phyloP scores from a whole-genome alignment of 2,797 vertebrate genomes.

The Cacajao melanocephalus region DNA sequence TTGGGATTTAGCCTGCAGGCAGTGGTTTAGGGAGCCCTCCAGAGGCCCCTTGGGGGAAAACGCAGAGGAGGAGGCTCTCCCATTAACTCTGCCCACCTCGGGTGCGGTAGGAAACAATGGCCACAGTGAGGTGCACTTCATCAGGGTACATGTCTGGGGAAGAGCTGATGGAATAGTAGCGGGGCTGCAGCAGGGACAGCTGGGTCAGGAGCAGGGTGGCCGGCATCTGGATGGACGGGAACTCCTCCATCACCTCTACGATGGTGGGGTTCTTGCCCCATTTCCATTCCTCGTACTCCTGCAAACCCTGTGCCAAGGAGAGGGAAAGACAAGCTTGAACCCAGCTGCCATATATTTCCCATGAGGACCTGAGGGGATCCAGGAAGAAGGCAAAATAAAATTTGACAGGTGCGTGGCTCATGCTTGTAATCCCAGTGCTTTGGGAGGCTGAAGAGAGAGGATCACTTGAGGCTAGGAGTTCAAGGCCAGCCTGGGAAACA shows the following conservation, averaged over 20 bases:
- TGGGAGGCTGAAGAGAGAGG: background rate
- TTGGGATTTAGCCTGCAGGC: background rate
- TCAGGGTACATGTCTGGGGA: constrained; percentile 93
- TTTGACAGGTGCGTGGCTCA: background rate
- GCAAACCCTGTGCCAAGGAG: constrained; percentile 89
- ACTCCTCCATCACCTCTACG: constrained; percentile 97
- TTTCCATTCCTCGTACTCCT: constrained; percentile 99
- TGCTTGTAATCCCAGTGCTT: background rate
- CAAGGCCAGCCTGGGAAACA: background rate
- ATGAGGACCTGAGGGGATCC: rapidly evolving
- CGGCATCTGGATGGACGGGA: constrained; percentile 96
- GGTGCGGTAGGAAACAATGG: constrained; percentile 94
- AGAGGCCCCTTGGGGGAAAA: background rate
- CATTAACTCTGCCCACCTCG: constrained; percentile 85
- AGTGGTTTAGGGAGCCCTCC: background rate
- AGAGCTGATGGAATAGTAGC: constrained; percentile 99
- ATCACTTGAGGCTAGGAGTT: background rate
- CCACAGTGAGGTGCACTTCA: constrained; percentile 98
- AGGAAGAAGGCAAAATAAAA: background rate
- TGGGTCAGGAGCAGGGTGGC: constrained; percentile 96
- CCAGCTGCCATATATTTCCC: background rate
- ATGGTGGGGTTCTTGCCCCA: constrained; percentile 97
- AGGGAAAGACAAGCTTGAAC: background rate
- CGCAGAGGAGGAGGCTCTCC: rapidly evolving
- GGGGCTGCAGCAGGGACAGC: constrained; percentile 95